Base-by-base conservation (phyloP, 2,797 vertebrate species). In the Chrysolophus pictus region DNA sequence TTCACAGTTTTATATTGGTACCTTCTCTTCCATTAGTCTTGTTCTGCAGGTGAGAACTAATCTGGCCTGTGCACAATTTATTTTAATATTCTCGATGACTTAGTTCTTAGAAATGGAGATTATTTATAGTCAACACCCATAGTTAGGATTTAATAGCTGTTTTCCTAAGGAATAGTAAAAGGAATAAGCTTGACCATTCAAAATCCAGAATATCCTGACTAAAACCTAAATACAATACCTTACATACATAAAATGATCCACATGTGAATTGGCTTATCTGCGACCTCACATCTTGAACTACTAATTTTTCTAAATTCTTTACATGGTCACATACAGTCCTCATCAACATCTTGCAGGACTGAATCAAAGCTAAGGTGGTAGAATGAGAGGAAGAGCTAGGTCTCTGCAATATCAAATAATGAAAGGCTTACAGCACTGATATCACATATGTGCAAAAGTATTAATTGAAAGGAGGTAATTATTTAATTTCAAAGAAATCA, bases 401-500 rank as follows among this genome's bases (percentile, higher is more conserved):
- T 84, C 9, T 75, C 58, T 26, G 3, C 42, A 41, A 39, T 29
- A 88, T 11, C 41, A 21, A 24, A 75, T 81, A 67, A 63, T 23
- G 55, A 44, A 92, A 60, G n/a, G 75, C 56, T 88, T 85, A 87
- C 35, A 92, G 59, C 15, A 78, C 68, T 70, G 51, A 12, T 53
- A 49, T 16, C 33, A 64, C 64, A 64, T 81, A 89, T 67, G 59
- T 80, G 51, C 51, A 29, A 29, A 53, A 29, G 51, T 53, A 29
- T 29, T 53, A 53, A 29, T 82, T 51, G 33, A 72, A 87, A 87
- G 15, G 6, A 69, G 74, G 71, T 75, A 63, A 73, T 91, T 86
- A 87, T 81, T 77, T 77, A 64, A 84, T 69, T 69, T 90, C 46
- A 72, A 86, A 42, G n/a, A 72, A 84, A 21, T 24, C 21, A 46